These are phyloP conservation scores for Drosophila nr. perissopoda DNA, from an alignment of 2,888 invertebrate species.

Conservation along the genomic window DNA sequence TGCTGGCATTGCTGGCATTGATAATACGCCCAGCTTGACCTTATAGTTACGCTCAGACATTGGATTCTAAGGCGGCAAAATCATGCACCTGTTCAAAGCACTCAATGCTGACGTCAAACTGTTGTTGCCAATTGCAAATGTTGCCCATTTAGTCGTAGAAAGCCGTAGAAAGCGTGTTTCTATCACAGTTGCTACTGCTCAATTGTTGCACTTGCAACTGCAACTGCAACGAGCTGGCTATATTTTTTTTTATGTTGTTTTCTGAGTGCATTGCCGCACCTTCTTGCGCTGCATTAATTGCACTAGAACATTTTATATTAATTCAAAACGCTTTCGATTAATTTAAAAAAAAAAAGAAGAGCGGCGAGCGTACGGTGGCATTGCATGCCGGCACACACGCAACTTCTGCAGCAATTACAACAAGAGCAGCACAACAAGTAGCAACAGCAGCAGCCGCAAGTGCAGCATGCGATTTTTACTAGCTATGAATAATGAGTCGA, in stretches of 20 bases:
- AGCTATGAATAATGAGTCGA: constrained; percentile 69
- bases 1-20: constrained; percentile 20
- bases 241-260: neutral
- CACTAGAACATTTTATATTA: constrained; percentile 31
- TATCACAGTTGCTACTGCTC: constrained; percentile 3
- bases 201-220: neutral
- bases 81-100: constrained; percentile 33
- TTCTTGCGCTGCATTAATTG: constrained; percentile 16
- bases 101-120: constrained; percentile 3
- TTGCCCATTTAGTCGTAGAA: constrained; percentile 15
- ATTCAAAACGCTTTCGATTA: constrained; percentile 26
- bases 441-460: constrained; percentile 1
- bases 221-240: neutral
- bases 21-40: constrained; percentile 65
- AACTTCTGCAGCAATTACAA: constrained; percentile 21
- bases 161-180: constrained; percentile 18
- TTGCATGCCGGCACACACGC: constrained; percentile 30
- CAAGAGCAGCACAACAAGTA: constrained; percentile 13
- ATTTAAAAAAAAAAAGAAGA: neutral
- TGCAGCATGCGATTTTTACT: constrained; percentile 53
- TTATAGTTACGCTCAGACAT: constrained; percentile 52
- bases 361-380: constrained; percentile 14
- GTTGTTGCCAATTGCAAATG: constrained; percentile 16
- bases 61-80: constrained; percentile 42
- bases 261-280: constrained; percentile 4